Percentiles rank a stretch among this genome's conserved stretches.
Evolutionary conservation across 2,888 invertebrate species (phyloP).

Genomic region (Mystacides longicornis): DNA sequence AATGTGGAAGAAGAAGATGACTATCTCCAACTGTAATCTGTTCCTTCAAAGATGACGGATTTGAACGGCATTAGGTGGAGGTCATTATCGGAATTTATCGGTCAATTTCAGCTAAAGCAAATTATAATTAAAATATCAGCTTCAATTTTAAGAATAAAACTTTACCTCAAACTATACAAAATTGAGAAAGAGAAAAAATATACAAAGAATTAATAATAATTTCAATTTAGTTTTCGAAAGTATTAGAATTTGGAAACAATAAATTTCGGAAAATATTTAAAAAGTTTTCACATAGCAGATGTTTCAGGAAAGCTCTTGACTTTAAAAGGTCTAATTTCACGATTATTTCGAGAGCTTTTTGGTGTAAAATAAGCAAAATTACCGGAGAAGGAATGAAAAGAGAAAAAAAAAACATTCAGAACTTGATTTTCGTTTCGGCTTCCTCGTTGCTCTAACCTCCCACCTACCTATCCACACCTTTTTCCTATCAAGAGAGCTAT

Average conservation of each 20-base stretch:
- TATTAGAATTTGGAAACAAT: neutral
- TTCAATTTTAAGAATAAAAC: no score
- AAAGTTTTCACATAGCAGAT: constrained; percentile 3
- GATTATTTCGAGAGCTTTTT: constrained; percentile 7
- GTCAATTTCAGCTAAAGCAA: no score
- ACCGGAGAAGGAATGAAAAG: neutral
- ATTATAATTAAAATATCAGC: no score
- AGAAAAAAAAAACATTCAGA: neutral
- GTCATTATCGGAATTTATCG: no score
- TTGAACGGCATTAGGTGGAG: no score
- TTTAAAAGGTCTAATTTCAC: constrained; percentile 3
- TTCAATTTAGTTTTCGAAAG: neutral
- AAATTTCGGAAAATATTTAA: neutral
- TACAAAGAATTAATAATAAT: neutral
- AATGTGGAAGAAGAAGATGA: no score
- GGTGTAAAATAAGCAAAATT: constrained; percentile 5
- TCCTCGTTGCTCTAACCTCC: no score
- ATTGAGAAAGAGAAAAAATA: neutral
- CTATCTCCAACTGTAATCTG: no score
- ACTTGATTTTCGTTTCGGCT: neutral
- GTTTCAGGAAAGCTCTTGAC: constrained; percentile 4
- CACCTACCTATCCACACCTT: no score
- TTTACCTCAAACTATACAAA: no score
- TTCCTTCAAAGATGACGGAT: no score
- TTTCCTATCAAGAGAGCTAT: no score